Base-by-base conservation (phyloP, 1,140 invertebrate species). In the Leguminivora glycinivorella region DNA sequence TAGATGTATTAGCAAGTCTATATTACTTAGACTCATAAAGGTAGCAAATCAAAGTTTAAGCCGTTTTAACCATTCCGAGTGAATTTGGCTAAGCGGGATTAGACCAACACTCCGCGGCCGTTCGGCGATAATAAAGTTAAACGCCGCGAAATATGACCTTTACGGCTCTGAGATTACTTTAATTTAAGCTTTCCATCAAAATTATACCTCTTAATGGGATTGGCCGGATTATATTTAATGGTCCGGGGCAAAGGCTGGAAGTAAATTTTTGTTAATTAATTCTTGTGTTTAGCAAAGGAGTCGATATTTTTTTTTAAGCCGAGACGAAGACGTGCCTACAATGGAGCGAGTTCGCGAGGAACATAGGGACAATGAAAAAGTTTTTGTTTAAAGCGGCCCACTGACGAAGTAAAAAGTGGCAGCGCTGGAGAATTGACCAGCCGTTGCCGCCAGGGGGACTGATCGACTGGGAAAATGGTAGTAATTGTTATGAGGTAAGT, bases 91-190 rank as follows among this genome's bases (percentile, higher is more conserved):
- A 22, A 63, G 58, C 26, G 25, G 58, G 58, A 63, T 63, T 63
- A 63, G 26, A 14, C 26, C 26, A 63, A 63, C 26, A 63, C 58
- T 29, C 58, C 19, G 19, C 43, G 43, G 47, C 58, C 58, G 25
- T 10, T 24, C 56, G 12, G 24, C 56, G 58, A 26, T 63, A 63
- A 63, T 63, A 63, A 63, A 63, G 58, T 29, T 63, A 63, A 63
- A 63, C 25, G 19, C 58, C 58, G 26, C 4, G 26, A 60, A 63
- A 63, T 63, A 63, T 63, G 58, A 63, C 58, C 58, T 63, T 63
- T 63, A 63, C 29, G 58, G 34, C 58, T 63, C 31, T 5, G 19
- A 10, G 47, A 19, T 31, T 63, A 63, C 26, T 63, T 63, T 63
- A 31, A 60, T 38, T 38, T 38, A 43, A 43, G 58, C 58, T 63